Evolutionary conservation across 2,113 vertebrate genomes (phyloP).

Genomic region (Sinosuthora webbiana): DNA sequence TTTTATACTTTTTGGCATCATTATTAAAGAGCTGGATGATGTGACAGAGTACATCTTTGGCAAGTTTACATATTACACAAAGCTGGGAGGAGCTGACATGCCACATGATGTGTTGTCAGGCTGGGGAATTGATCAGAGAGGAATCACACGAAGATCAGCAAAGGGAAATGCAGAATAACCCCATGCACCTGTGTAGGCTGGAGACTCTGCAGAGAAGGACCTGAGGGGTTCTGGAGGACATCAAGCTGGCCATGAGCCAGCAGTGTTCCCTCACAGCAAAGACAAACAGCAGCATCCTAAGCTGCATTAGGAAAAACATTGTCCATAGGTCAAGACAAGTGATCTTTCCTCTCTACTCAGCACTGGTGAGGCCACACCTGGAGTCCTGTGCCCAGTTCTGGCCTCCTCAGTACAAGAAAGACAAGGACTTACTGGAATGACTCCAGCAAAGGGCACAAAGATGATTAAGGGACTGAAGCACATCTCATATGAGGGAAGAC

Average conservation of each 20-base stretch:
- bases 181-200: neutral
- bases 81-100: neutral
- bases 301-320: neutral
- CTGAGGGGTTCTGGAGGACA: neutral
- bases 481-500: neutral
- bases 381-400: neutral
- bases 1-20: neutral
- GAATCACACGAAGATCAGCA: neutral
- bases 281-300: neutral
- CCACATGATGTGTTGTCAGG: neutral
- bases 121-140: neutral
- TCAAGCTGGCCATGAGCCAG: neutral
- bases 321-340: neutral
- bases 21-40: neutral
- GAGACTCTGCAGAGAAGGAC: neutral
- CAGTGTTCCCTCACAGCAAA: neutral
- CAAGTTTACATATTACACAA: neutral
- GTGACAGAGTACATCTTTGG: neutral
- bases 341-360: neutral
- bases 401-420: neutral
- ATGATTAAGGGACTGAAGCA: neutral
- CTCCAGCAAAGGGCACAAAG: neutral
- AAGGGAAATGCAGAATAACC: neutral
- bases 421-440: neutral
- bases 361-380: neutral